Evolutionary conservation across 2,888 invertebrate species (phyloP).

Genomic region (Amiota mariae): DNA sequence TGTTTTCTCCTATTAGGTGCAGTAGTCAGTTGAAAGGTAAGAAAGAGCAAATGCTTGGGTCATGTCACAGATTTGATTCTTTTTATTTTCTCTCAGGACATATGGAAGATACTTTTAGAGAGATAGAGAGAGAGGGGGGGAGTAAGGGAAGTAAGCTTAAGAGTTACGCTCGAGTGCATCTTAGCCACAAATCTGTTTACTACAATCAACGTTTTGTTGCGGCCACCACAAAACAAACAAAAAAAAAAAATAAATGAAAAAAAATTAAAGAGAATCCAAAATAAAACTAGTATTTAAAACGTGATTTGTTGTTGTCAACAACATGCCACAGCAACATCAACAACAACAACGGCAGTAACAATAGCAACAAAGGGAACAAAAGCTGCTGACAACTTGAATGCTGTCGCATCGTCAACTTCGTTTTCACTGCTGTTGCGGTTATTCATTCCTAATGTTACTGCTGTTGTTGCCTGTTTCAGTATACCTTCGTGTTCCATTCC

Average conservation of each 20-base stretch:
- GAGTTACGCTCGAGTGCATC: neutral
- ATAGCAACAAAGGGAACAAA: constrained; percentile 7
- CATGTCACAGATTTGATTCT: no score
- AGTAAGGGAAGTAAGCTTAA: neutral
- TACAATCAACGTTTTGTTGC: constrained; percentile 13
- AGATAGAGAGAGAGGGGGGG: constrained; percentile 39
- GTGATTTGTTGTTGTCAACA: constrained; percentile 29
- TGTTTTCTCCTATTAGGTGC: no score
- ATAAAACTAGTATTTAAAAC: constrained; percentile 21
- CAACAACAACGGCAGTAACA: neutral
- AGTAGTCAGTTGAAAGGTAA: no score
- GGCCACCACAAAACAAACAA: neutral
- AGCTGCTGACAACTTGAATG: constrained; percentile 25
- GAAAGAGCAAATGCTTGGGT: no score
- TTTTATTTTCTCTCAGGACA: no score
- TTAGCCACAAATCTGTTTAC: constrained; percentile 24
- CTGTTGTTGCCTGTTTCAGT: neutral
- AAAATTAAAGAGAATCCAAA: neutral
- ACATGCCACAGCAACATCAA: constrained; percentile 23
- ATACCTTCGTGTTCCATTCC: neutral
- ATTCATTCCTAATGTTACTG: neutral
- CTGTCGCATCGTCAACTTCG: neutral
- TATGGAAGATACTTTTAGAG: constrained; percentile 28
- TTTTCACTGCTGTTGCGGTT: constrained; percentile 7
- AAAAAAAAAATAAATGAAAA: constrained; percentile 1